A percentile compares a stretch with the other conserved stretches of the same genome.
Evolutionary conservation across 2,797 vertebrate species (phyloP).

Genomic region (Coccyzus lansbergi): DNA sequence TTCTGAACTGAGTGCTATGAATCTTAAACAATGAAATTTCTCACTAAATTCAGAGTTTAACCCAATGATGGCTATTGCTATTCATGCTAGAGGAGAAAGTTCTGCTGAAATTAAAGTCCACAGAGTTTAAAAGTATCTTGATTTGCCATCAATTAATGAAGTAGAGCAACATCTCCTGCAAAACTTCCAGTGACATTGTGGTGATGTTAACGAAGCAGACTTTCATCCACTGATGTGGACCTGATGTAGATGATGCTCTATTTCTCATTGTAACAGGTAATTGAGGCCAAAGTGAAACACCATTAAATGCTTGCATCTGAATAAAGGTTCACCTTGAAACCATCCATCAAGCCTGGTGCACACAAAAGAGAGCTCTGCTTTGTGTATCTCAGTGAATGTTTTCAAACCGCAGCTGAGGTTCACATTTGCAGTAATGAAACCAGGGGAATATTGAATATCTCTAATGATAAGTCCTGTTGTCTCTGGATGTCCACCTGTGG

Average conservation of each 20-base stretch:
- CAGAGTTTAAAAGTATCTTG: not conserved
- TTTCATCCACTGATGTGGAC: not conserved
- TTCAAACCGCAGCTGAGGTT: not conserved
- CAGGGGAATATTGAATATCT: not conserved
- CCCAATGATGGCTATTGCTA: not conserved
- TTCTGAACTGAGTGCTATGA: not conserved
- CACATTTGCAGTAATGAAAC: not conserved
- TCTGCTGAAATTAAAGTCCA: not conserved
- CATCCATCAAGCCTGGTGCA: not conserved
- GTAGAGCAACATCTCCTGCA: not conserved
- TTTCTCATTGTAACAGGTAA: not conserved
- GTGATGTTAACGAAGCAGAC: not conserved
- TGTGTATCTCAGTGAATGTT: not conserved
- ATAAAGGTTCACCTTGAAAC: not conserved
- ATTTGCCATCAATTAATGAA: not conserved
- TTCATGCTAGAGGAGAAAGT: not conserved
- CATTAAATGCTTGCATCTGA: not conserved
- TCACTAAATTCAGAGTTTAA: not conserved
- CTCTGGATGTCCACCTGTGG: not conserved
- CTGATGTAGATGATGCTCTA: not conserved
- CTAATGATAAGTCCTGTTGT: not conserved
- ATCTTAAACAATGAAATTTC: not conserved
- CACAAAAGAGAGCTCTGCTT: not conserved
- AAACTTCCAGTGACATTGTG: not conserved
- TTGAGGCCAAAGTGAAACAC: not conserved